A percentile compares a stretch with the other conserved stretches of the same genome.
These are phyloP conservation scores for Orycteropus afer DNA, from an alignment of 2,113 vertebrate genomes.

Conservation along the genomic window DNA sequence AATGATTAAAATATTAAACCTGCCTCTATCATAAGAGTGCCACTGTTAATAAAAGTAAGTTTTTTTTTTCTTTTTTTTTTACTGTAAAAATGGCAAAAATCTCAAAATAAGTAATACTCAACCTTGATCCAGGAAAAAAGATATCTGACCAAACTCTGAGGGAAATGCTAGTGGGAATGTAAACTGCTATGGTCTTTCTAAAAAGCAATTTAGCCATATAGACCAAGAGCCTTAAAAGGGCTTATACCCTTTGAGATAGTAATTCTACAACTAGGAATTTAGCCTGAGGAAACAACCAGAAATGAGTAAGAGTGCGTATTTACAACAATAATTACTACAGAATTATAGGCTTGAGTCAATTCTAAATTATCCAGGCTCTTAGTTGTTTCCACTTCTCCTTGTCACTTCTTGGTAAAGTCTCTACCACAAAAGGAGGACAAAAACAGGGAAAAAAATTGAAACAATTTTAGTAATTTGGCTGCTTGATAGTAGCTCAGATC, in stretches of 20 bases:
- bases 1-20: neutral
- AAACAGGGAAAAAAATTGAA: neutral
- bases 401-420: neutral
- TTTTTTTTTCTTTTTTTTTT: neutral
- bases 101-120: conserved; percentile 16
- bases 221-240: neutral
- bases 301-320: neutral
- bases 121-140: neutral
- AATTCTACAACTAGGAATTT: neutral
- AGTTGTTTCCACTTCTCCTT: neutral
- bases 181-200: neutral
- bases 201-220: neutral
- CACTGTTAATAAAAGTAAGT: neutral
- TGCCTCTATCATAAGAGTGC: neutral
- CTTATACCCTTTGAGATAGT: neutral
- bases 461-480: neutral
- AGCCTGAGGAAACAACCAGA: neutral
- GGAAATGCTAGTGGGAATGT: neutral
- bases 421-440: neutral
- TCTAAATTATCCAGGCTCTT: neutral
- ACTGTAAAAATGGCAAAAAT: neutral
- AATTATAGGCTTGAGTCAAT: neutral
- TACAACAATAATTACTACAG: neutral
- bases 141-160: neutral
- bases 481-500: neutral